A percentile compares a stretch with the other conserved stretches of the same genome.
Evolutionary conservation across 2,888 invertebrate species (phyloP).

Genomic region (Drosophila antonietae): DNA sequence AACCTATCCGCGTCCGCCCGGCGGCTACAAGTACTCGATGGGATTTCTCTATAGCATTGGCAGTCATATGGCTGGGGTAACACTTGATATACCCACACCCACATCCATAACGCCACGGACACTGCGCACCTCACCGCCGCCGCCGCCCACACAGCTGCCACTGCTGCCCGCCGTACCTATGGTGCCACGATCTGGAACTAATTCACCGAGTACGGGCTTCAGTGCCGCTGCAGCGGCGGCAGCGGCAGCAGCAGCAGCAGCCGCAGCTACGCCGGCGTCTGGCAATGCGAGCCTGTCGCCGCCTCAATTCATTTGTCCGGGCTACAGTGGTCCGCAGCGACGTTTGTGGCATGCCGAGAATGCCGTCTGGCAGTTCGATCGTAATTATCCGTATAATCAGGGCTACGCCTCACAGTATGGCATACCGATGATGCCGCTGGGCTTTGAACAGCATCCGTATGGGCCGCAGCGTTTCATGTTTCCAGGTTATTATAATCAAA

Average conservation of each 20-base stretch:
- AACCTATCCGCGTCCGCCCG: constrained; percentile 64
- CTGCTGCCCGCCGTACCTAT: constrained; percentile 22
- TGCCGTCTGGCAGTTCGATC: constrained; percentile 71
- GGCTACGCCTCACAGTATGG: constrained; percentile 61
- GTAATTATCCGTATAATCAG: constrained; percentile 75
- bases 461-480: constrained; percentile 63
- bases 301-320: constrained; percentile 61
- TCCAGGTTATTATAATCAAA: constrained; percentile 57
- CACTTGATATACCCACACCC: constrained; percentile 68
- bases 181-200: constrained; percentile 10
- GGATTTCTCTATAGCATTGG: constrained; percentile 71
- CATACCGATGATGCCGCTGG: constrained; percentile 66
- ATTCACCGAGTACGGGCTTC: constrained; percentile 36
- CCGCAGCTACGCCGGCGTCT: constrained; percentile 14
- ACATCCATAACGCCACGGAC: constrained; percentile 68
- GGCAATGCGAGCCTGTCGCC: constrained; percentile 13
- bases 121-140: constrained; percentile 53
- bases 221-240: constrained; percentile 18
- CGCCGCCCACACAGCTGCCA: constrained; percentile 34
- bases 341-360: constrained; percentile 72
- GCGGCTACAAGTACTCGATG: constrained; percentile 72
- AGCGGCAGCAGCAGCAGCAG: constrained; percentile 2
- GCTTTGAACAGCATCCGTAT: constrained; percentile 62
- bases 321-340: constrained; percentile 61
- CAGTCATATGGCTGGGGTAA: constrained; percentile 63